phyloP scores from a whole-genome alignment of 2,888 invertebrate genomes.

The Iselma pallidipennis region DNA sequence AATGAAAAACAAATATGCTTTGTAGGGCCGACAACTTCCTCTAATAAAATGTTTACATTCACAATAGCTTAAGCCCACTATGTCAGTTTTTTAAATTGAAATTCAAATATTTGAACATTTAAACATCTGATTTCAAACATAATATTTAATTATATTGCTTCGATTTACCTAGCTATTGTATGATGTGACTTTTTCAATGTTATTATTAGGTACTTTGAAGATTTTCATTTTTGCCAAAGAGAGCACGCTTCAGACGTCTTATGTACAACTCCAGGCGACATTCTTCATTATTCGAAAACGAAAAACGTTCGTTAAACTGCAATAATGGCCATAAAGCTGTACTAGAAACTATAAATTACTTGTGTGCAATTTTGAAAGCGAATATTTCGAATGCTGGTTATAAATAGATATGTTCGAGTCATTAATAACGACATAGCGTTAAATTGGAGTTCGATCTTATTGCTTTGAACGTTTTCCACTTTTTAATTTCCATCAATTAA shows the following conservation, averaged over 20 bases:
- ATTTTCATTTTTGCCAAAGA: neutral
- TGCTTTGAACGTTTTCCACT: constrained; percentile 11
- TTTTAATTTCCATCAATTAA: neutral
- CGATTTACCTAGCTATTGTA: too few species aligned
- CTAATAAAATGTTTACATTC: constrained; percentile 21
- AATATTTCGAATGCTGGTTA: constrained; percentile 22
- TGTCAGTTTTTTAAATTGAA: constrained; percentile 15
- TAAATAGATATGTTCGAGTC: constrained; percentile 17
- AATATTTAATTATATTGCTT: too few species aligned
- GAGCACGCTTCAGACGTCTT: neutral
- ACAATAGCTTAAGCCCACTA: constrained; percentile 22
- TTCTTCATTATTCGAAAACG: neutral
- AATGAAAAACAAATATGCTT: constrained; percentile 48
- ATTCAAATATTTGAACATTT: constrained; percentile 16
- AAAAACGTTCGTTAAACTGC: constrained; percentile 15
- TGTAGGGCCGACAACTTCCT: constrained; percentile 27
- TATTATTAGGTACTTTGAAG: too few species aligned
- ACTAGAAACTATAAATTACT: constrained; percentile 25
- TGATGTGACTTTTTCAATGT: too few species aligned
- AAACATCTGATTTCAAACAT: neutral
- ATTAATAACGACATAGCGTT: constrained; percentile 27
- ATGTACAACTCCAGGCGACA: neutral
- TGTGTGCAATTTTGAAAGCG: constrained; percentile 16
- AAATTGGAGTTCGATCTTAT: constrained; percentile 15
- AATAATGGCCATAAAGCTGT: constrained; percentile 21